phyloP scores from a whole-genome alignment of 2,113 vertebrate species.

The Drymodes brunneopygia region DNA sequence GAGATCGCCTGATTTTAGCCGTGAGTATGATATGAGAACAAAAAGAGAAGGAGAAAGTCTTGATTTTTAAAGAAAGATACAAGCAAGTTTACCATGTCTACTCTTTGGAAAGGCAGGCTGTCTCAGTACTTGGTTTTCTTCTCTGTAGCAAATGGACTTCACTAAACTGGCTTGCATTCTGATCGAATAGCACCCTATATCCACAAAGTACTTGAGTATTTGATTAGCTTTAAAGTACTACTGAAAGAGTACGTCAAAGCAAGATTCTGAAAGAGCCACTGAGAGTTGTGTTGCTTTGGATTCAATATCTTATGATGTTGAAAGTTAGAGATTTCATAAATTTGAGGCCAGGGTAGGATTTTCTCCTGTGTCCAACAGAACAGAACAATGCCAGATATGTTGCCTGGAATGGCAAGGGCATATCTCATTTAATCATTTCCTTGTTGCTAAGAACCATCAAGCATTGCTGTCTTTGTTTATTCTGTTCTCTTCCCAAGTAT shows the following conservation, averaged over 20 bases:
- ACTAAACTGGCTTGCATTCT: background rate
- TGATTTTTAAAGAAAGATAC: background rate
- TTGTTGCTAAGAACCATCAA: background rate
- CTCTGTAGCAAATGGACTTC: background rate
- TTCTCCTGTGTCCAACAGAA: background rate
- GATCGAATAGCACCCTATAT: background rate
- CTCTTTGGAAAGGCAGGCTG: background rate
- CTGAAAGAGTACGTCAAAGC: background rate
- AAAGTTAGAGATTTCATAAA: background rate
- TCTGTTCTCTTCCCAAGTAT: background rate
- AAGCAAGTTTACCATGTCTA: background rate
- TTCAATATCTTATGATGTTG: background rate
- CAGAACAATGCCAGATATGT: fast-evolving
- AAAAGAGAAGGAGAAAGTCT: background rate
- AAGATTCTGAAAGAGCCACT: background rate
- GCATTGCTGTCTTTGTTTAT: background rate
- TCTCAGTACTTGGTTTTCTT: background rate
- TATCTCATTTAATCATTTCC: background rate
- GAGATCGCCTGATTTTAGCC: constrained; percentile 78
- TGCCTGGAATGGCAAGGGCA: background rate
- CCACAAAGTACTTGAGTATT: background rate
- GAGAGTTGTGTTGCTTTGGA: background rate
- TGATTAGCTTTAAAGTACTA: background rate
- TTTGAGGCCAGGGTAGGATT: background rate
- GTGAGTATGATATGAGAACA: constrained; percentile 66